phyloP scores from a whole-genome alignment of 2,113 vertebrate genomes.

The Gallinago undulata region DNA sequence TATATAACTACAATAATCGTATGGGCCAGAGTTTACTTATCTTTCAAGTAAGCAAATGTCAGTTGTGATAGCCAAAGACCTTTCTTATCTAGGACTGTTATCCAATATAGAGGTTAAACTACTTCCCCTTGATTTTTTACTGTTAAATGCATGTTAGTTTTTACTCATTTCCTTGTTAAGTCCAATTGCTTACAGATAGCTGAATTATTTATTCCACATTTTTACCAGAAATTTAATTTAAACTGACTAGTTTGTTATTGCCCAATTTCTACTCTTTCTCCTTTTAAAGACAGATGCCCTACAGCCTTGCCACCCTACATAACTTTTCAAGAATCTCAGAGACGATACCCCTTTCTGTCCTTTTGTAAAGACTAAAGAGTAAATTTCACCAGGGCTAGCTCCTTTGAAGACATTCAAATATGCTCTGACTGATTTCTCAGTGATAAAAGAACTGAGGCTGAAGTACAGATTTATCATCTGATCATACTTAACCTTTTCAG shows the following conservation, averaged over 20 bases:
- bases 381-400: not conserved
- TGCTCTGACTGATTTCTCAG: not conserved
- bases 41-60: not conserved
- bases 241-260: not conserved
- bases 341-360: not conserved
- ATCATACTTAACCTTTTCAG: not conserved
- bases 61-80: not conserved
- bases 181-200: not conserved
- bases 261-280: not conserved
- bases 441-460: not conserved
- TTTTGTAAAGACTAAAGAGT: not conserved
- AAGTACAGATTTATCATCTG: not conserved
- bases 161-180: not conserved
- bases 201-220: not conserved
- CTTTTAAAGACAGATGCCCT: not conserved
- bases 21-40: not conserved
- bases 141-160: not conserved
- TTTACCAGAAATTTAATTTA: not conserved
- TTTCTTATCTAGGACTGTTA: not conserved
- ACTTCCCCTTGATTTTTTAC: not conserved
- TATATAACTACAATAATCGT: slow-evolving; percentile 1
- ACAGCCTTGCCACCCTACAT: not conserved
- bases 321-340: not conserved
- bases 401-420: not conserved
- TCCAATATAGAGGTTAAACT: not conserved